A percentile compares a stretch with the other conserved stretches of the same genome.
phyloP scores from a whole-genome alignment of 2,888 invertebrate genomes.

The Cosmia trapezina region DNA sequence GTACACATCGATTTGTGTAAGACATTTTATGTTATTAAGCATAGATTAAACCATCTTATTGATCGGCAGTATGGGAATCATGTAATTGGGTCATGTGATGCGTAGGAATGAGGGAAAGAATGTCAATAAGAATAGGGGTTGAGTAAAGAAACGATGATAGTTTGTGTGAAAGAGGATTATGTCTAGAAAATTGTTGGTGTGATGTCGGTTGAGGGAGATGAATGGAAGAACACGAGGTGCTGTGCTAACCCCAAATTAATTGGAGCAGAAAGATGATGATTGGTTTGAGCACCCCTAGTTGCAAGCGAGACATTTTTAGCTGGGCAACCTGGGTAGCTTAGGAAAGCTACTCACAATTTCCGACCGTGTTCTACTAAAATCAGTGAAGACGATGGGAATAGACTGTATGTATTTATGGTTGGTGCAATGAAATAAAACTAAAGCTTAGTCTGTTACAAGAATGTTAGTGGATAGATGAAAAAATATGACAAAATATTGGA shows the following conservation, averaged over 20 bases:
- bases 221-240: neutral
- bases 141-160: too few species aligned
- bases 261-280: too few species aligned
- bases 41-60: neutral
- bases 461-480: too few species aligned
- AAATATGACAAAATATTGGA: too few species aligned
- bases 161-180: neutral
- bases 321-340: too few species aligned
- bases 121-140: neutral
- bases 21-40: constrained; percentile 14
- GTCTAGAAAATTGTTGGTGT: neutral
- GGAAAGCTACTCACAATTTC: too few species aligned
- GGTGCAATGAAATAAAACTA: too few species aligned
- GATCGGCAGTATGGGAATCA: neutral
- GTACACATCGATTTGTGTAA: constrained; percentile 10
- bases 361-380: neutral
- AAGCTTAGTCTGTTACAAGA: too few species aligned
- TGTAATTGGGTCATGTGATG: neutral
- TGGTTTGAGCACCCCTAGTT: neutral
- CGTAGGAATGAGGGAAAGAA: neutral
- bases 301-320: neutral
- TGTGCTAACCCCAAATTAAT: neutral
- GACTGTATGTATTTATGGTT: too few species aligned
- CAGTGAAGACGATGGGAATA: too few species aligned
- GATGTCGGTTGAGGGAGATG: neutral